A percentile compares a stretch with the other conserved stretches of the same genome.
Evolutionary conservation across 2,888 invertebrate genomes (phyloP).

Genomic region (Chydorus sphaericus): DNA sequence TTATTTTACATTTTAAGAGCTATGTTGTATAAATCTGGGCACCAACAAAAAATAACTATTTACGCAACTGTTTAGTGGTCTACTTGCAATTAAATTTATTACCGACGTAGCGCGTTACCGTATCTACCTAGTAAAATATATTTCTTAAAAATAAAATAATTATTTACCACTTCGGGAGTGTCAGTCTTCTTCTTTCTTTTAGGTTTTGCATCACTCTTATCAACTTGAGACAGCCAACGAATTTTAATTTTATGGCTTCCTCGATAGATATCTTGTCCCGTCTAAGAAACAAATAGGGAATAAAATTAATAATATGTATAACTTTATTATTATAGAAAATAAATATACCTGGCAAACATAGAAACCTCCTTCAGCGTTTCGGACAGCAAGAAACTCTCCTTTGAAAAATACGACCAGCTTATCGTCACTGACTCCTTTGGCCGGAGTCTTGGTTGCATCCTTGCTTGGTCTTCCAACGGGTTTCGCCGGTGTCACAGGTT

Average conservation of each 20-base stretch:
- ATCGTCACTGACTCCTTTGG: conserved; percentile 48
- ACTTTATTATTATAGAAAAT: neutral
- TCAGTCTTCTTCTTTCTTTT: neutral
- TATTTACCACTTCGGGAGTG: neutral
- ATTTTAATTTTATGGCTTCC: conserved; percentile 71
- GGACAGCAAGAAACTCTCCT: conserved; percentile 77
- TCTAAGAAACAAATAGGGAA: conserved; percentile 35
- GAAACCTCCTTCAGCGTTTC: conserved; percentile 76
- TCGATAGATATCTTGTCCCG: conserved; percentile 78
- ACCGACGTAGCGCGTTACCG: too few relatives aligned
- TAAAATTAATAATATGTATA: neutral
- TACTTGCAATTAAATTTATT: too few relatives aligned
- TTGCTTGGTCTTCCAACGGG: too few relatives aligned
- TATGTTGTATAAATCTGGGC: too few relatives aligned
- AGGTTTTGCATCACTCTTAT: conserved; percentile 12
- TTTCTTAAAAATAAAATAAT: too few relatives aligned
- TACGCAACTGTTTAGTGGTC: too few relatives aligned
- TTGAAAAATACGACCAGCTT: conserved; percentile 77
- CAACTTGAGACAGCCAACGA: conserved; percentile 64
- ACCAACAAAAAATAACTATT: too few relatives aligned
- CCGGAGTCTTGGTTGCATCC: too few relatives aligned
- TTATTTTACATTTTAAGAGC: too few relatives aligned
- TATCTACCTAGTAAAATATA: neutral
- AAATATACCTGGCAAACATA: conserved; percentile 48
- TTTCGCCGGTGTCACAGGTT: too few relatives aligned